Percentiles rank a stretch among this genome's conserved stretches.
phyloP scores from a whole-genome alignment of 1,140 invertebrate genomes.

The Eriocheir sinensis region DNA sequence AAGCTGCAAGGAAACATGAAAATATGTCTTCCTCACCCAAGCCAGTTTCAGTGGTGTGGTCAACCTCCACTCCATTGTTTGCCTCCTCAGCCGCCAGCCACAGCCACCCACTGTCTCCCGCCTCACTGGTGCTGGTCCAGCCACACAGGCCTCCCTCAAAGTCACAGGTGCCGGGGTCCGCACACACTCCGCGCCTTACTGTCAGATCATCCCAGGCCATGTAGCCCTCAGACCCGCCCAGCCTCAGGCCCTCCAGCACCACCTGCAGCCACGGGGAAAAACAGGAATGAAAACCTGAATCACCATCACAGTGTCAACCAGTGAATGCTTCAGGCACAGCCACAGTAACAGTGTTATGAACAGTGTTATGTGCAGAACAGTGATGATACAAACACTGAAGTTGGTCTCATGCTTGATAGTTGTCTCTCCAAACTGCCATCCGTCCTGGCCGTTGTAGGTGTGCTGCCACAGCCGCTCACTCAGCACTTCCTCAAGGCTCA shows the following conservation, averaged over 20 bases:
- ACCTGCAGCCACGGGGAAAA: slow-evolving; percentile 43
- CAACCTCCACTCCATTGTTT: slow-evolving; percentile 46
- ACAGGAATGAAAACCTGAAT: neutral
- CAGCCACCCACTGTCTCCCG: slow-evolving; percentile 49
- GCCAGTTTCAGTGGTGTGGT: slow-evolving; percentile 62
- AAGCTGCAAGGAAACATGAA: too few relatives aligned
- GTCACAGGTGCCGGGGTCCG: slow-evolving; percentile 60
- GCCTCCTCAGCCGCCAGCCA: slow-evolving; percentile 65
- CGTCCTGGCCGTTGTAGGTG: slow-evolving; percentile 51
- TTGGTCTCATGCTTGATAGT: slow-evolving; percentile 54
- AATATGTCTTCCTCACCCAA: neutral
- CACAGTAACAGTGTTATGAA: too few relatives aligned
- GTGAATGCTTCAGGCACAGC: too few relatives aligned
- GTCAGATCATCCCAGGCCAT: slow-evolving; percentile 70
- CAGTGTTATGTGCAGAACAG: neutral
- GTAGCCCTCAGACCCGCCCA: slow-evolving; percentile 35
- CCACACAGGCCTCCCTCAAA: slow-evolving; percentile 68
- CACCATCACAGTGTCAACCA: too few relatives aligned
- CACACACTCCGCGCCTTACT: slow-evolving; percentile 50
- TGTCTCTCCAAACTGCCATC: slow-evolving; percentile 70
- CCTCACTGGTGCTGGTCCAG: neutral
- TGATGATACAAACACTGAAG: slow-evolving; percentile 50
- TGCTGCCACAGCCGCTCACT: slow-evolving; percentile 56
- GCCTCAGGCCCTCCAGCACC: slow-evolving; percentile 50
- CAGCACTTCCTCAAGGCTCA: neutral